phyloP scores from a whole-genome alignment of 2,797 vertebrate species.

The Coregonus ussuriensis region DNA sequence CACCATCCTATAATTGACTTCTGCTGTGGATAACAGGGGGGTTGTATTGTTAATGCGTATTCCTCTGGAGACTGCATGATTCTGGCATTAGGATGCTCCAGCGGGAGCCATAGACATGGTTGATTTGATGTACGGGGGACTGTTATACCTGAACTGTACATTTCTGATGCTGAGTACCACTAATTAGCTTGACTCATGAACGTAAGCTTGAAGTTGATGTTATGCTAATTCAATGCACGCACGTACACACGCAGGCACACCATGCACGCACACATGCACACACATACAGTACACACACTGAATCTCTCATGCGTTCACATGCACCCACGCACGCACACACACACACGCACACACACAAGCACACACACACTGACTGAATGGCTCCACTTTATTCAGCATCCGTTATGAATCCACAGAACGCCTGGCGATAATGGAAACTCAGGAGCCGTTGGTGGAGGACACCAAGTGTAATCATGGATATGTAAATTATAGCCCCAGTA shows the following conservation, averaged over 20 bases:
- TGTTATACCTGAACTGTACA: conserved; percentile 39
- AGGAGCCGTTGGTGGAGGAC: conserved; percentile 25
- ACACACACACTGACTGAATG: conserved; percentile 12
- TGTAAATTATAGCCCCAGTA: conserved; percentile 48
- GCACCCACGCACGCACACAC: background rate
- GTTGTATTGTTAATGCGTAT: background rate
- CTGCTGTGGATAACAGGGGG: background rate
- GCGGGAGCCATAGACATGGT: conserved; percentile 27
- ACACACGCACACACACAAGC: conserved; percentile 23
- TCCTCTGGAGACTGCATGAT: background rate
- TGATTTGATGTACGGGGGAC: conserved; percentile 47
- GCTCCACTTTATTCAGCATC: conserved; percentile 34
- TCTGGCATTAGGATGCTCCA: background rate
- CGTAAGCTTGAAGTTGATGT: conserved; percentile 64
- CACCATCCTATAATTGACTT: conserved; percentile 2
- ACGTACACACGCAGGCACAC: background rate
- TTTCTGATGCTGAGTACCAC: conserved; percentile 60
- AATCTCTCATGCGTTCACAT: background rate
- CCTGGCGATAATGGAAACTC: conserved; percentile 49
- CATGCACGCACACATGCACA: background rate
- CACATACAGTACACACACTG: background rate
- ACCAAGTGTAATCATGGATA: conserved; percentile 40
- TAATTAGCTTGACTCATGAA: conserved; percentile 59
- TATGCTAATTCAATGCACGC: conserved; percentile 67
- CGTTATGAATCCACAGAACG: conserved; percentile 52